These are phyloP conservation scores for Hydrochoerus hydrochaeris DNA, from an alignment of 2,113 vertebrate species.

Conservation along the genomic window DNA sequence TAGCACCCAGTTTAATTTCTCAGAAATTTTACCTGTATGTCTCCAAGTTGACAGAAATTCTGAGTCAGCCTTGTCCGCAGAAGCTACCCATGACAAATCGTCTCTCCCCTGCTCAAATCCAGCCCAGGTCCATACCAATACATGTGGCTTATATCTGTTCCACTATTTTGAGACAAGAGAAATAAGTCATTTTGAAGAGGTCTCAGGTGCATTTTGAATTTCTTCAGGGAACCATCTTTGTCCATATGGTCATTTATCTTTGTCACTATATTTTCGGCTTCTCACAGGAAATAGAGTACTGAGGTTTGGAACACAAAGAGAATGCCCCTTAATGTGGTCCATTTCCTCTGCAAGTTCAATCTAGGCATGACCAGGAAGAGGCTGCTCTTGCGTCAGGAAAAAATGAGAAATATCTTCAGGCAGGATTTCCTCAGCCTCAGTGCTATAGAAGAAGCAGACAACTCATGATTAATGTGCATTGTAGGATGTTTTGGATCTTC, in stretches of 20 bases:
- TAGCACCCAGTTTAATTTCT: not conserved
- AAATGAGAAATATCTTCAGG: not conserved
- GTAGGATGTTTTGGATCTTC: not conserved
- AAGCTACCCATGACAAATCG: constrained; percentile 32
- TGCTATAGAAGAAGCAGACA: not conserved
- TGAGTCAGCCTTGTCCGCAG: not conserved
- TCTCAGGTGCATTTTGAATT: not conserved
- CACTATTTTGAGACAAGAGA: not conserved
- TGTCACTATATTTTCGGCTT: not conserved
- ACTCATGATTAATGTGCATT: not conserved
- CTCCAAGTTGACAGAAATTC: constrained; percentile 28
- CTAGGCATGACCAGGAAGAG: fast-evolving
- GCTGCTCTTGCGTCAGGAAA: not conserved
- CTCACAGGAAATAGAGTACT: not conserved
- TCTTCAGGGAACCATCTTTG: not conserved
- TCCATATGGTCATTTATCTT: not conserved
- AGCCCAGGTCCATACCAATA: not conserved
- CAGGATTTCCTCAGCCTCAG: not conserved
- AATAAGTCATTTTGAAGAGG: not conserved
- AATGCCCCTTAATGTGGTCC: not conserved
- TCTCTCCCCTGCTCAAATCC: not conserved
- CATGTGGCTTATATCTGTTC: not conserved
- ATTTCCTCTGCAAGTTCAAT: not conserved
- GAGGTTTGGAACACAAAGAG: not conserved
- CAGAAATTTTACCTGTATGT: not conserved